These are phyloP conservation scores for Cremastinae sp. DNA, from an alignment of 2,888 invertebrate species.

Conservation along the genomic window DNA sequence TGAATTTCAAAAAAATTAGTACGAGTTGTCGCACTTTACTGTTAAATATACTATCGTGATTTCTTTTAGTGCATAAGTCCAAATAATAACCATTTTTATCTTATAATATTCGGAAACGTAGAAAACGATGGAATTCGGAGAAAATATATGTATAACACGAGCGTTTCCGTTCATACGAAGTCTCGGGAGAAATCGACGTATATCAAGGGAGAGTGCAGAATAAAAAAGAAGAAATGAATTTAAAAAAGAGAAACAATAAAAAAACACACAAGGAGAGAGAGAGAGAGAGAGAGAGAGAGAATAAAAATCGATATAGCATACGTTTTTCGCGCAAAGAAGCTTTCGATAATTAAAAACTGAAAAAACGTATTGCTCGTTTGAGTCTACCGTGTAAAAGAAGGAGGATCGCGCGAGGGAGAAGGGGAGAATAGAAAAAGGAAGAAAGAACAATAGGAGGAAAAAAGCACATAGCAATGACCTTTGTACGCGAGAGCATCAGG, in stretches of 20 bases:
- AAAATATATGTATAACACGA: too few relatives aligned
- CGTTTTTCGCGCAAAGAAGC: slow-evolving; percentile 2
- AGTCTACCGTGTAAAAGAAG: not conserved
- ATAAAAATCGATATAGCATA: slow-evolving; percentile 12
- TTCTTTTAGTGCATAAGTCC: too few relatives aligned
- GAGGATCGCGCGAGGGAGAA: not conserved
- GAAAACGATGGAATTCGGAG: too few relatives aligned
- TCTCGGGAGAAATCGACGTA: too few relatives aligned
- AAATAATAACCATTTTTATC: too few relatives aligned
- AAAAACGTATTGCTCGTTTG: slow-evolving; percentile 33
- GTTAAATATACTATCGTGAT: too few relatives aligned
- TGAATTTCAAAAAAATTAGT: too few relatives aligned
- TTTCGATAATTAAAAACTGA: slow-evolving; percentile 45
- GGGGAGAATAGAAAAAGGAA: not conserved
- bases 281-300: not conserved
- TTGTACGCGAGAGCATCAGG: not conserved
- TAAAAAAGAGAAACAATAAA: too few relatives aligned
- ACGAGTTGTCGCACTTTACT: too few relatives aligned
- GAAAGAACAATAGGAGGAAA: too few relatives aligned
- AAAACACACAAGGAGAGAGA: not conserved
- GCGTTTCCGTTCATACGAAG: too few relatives aligned
- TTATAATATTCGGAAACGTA: too few relatives aligned
- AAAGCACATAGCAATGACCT: not conserved
- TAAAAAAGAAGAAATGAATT: not conserved
- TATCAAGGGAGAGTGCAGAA: not conserved